Conservation (phyloP, 92 coral and sea anemone species). For the Parazoanthus atlanticus region DNA sequence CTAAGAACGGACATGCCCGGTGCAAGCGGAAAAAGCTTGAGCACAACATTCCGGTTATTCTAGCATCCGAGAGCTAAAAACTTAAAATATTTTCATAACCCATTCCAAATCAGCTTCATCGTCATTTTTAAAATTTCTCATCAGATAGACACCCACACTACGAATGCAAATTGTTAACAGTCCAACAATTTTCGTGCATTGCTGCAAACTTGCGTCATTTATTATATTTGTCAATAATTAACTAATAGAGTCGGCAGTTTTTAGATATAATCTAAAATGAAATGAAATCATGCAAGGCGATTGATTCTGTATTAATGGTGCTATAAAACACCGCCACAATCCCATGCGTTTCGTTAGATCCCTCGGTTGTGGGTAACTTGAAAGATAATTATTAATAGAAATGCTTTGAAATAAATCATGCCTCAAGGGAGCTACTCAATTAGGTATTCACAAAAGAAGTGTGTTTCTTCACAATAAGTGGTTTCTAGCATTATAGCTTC, state of each 20-base stretch:
- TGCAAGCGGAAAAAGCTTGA: conserved; percentile 8
- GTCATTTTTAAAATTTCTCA: background rate
- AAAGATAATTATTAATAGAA: conserved; percentile 35
- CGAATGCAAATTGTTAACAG: background rate
- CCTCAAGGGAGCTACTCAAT: conserved; percentile 40
- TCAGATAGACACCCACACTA: conserved; percentile 23
- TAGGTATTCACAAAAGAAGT: conserved; percentile 36
- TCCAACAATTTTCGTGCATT: conserved; percentile 5
- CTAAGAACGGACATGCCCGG: background rate
- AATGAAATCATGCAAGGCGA: conserved; percentile 27
- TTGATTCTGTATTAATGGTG: background rate
- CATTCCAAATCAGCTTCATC: background rate
- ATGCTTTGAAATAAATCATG: background rate
- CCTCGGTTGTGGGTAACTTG: conserved; percentile 11
- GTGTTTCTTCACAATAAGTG: conserved; percentile 19
- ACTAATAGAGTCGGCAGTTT: conserved; percentile 3
- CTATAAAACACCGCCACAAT: conserved; percentile 12
- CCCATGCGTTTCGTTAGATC: background rate
- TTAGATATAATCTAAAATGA: background rate
- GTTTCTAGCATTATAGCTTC: background rate
- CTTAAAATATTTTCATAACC: conserved; percentile 15
- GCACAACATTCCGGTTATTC: conserved; percentile 36
- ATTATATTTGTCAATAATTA: background rate
- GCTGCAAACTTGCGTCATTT: conserved; percentile 18
- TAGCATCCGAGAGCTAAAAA: conserved; percentile 4